These are phyloP conservation scores for Cherax destructor DNA, from an alignment of 1,140 invertebrate species.

Conservation along the genomic window DNA sequence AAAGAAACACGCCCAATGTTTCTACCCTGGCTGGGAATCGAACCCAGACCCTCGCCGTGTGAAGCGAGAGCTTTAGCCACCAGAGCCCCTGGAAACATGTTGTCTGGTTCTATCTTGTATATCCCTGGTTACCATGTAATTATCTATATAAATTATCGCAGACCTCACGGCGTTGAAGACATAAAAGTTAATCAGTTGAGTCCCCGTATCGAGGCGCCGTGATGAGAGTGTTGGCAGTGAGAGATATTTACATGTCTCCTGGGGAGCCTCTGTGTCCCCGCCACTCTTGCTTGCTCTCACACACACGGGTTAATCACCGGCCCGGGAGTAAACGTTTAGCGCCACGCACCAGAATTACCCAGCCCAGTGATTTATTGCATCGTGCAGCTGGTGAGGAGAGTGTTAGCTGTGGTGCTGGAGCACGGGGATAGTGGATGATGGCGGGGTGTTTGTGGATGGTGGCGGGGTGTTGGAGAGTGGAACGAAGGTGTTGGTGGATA, in stretches of 20 bases:
- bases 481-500: not conserved
- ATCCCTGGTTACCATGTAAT: constrained; percentile 52
- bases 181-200: constrained; percentile 41
- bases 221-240: not conserved
- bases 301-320: not conserved
- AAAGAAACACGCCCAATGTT: no score
- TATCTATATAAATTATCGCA: constrained; percentile 42
- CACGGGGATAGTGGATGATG: not conserved
- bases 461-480: not conserved
- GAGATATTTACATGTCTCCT: not conserved
- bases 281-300: not conserved
- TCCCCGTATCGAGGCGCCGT: not conserved
- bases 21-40: no score
- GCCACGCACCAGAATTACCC: not conserved
- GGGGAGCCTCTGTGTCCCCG: no score
- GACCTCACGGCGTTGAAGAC: not conserved
- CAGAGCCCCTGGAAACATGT: not conserved
- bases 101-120: constrained; percentile 14
- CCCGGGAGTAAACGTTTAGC: not conserved
- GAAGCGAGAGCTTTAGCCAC: no score
- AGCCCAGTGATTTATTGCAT: not conserved
- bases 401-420: not conserved
- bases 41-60: no score
- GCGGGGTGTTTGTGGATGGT: not conserved
- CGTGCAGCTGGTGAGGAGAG: not conserved